Evolutionary conservation across 53 echinoderm and acorn worm genomes (phyloP), one percentile per base, ranked within the genome.

Genomic region (Holothuria scabra): DNA sequence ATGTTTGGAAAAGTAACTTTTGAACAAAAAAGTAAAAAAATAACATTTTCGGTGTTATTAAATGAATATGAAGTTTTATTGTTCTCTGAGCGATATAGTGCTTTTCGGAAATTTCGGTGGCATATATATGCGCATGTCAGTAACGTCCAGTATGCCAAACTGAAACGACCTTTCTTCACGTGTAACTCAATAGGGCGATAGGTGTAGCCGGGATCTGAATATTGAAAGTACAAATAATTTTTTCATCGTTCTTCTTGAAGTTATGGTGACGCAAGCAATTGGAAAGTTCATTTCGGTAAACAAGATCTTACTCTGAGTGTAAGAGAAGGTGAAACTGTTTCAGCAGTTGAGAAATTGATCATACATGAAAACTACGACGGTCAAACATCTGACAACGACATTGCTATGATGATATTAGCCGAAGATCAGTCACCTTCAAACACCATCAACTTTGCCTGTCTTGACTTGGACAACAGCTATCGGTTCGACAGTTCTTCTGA

Each of bases 381-480:
- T 9, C 52, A 49, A 55, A 56, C 76, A 1, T 52, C 44, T 25
- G 76, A 76, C 29, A 76, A 76, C 14, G 76, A 76, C 55, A 74
- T 74, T 11, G 75, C 75, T 6, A 74, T 74, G 75, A 74, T 74
- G 75, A 74, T 74, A 26, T 26, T 74, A n/a, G 12, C 49, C 21
- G 75, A 74, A 26, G 75, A 44, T 25, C 75, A 74, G 46, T 46
- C 75, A 22, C 76, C 76, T 4, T 76, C 76, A 26, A 32, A 67
- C 72, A 38, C 46, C 34, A 88, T 91, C 80, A 79, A 87, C 71
- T 24, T 62, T 7, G 91, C 86, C 24, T 91, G 91, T 48, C 76
- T 91, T 18, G 87, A 84, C 58, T 10, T 19, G 9, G 28, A 23
- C 1, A 20, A 6, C 22, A 87, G 21, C 33, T 57, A 79, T 59